These are phyloP conservation scores for Malacosoma neustria DNA, from an alignment of 2,888 invertebrate species.

Conservation along the genomic window DNA sequence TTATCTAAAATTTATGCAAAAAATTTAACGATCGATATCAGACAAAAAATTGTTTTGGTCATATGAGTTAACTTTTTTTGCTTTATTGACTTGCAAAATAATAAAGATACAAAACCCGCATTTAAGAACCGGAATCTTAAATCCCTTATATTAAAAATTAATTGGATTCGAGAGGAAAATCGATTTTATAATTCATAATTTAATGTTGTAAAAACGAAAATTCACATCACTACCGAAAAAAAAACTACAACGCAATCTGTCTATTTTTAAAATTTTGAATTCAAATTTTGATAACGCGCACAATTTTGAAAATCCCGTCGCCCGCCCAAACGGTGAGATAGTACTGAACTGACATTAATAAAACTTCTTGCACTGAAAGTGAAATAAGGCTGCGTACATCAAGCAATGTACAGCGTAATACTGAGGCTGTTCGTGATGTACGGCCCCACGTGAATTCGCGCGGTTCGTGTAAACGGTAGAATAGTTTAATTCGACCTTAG, in stretches of 20 bases:
- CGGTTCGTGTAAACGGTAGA: neutral
- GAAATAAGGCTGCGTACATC: conserved; percentile 25
- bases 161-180: neutral
- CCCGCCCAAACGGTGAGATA: conserved; percentile 30
- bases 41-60: no score
- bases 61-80: no score
- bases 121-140: neutral
- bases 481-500: neutral
- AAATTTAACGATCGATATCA: no score
- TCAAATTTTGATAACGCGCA: neutral
- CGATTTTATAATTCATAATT: no score
- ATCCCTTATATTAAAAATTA: neutral
- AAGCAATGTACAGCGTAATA: conserved; percentile 1
- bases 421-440: neutral
- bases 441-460: neutral
- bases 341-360: conserved; percentile 23
- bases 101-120: no score
- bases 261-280: neutral
- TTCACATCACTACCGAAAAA: neutral
- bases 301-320: conserved; percentile 6
- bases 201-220: neutral
- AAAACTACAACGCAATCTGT: neutral
- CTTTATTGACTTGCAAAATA: no score
- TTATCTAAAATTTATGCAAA: no score
- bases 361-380: conserved; percentile 29